Evolutionary conservation across 2,797 vertebrate species (phyloP).

Genomic region (Diplodus sargus): DNA sequence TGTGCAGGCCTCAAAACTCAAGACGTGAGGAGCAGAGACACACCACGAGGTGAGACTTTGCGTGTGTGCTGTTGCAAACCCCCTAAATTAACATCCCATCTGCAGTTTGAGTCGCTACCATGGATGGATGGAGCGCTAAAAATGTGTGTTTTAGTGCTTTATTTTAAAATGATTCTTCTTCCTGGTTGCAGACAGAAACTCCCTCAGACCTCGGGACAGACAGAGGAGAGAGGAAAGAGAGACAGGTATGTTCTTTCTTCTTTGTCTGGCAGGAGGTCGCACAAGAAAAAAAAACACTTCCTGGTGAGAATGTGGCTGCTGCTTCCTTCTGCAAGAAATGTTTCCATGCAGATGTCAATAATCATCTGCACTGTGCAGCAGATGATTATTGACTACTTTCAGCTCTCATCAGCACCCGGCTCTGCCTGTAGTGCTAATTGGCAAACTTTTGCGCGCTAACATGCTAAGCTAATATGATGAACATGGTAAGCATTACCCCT

Average conservation of each 20-base stretch:
- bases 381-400: too few species aligned
- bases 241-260: conserved; percentile 41
- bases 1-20: conserved; percentile 56
- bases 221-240: conserved; percentile 71
- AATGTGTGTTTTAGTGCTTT: background rate
- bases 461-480: too few species aligned
- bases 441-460: too few species aligned
- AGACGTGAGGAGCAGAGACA: conserved; percentile 78
- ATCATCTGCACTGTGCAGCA: background rate
- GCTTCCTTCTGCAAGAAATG: background rate
- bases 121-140: background rate
- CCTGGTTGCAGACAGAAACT: conserved; percentile 59
- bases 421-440: too few species aligned
- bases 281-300: background rate
- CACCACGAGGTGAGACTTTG: conserved; percentile 66
- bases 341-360: background rate
- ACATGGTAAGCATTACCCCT: too few species aligned
- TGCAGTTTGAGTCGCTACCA: background rate
- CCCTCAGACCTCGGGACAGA: conserved; percentile 65
- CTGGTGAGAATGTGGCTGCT: background rate
- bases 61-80: background rate
- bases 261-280: background rate
- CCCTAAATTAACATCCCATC: background rate
- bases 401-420: too few species aligned
- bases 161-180: conserved; percentile 6